Percentiles rank a stretch among this genome's conserved stretches.
These are phyloP conservation scores for Ifrita kowaldi DNA, from an alignment of 2,113 vertebrate species.

Conservation along the genomic window DNA sequence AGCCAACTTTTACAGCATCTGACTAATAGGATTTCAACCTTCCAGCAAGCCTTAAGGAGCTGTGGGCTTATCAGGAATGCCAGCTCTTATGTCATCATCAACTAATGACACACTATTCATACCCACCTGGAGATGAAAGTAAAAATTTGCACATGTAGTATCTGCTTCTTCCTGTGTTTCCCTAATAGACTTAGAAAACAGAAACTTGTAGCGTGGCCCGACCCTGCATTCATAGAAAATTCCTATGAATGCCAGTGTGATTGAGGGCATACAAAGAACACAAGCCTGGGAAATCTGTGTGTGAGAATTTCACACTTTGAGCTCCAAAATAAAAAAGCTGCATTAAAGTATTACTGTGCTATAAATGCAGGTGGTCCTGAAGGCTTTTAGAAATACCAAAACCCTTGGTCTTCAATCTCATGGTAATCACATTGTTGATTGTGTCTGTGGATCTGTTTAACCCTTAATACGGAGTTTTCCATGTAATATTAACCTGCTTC, in stretches of 20 bases:
- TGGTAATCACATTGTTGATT: background rate
- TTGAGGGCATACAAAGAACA: background rate
- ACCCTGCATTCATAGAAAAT: background rate
- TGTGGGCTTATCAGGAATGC: background rate
- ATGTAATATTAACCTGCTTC: background rate
- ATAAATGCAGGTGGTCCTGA: background rate
- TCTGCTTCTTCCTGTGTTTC: background rate
- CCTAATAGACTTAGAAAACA: background rate
- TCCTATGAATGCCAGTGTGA: background rate
- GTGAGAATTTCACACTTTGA: background rate
- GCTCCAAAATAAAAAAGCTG: background rate
- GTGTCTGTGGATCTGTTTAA: background rate
- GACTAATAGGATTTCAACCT: constrained; percentile 18
- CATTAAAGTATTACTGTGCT: background rate
- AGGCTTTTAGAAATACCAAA: background rate
- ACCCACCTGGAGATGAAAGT: constrained; percentile 21
- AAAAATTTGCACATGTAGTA: constrained; percentile 17
- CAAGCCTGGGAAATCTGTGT: background rate
- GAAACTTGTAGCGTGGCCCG: background rate
- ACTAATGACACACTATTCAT: constrained; percentile 17
- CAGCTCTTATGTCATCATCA: constrained; percentile 28
- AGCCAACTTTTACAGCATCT: background rate
- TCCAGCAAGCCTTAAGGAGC: constrained; percentile 15
- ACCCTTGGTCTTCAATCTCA: background rate
- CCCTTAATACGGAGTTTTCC: background rate